Conservation (phyloP, 2,888 invertebrate genomes). For the Hyalella azteca region DNA sequence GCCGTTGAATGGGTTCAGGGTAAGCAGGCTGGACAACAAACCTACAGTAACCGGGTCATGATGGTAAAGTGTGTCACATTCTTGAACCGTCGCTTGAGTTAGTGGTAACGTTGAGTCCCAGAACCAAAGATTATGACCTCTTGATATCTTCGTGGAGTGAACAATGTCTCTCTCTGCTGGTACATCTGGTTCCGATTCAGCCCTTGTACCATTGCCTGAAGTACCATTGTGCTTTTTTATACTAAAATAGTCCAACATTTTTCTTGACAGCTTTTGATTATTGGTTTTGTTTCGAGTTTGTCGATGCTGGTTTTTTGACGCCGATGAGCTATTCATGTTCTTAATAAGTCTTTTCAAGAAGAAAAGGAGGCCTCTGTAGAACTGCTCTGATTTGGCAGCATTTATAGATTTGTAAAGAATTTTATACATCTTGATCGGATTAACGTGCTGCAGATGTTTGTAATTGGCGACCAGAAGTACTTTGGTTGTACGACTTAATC, state of each 20-base stretch:
- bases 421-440: too few species aligned
- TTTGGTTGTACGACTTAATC: neutral
- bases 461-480: neutral
- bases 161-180: too few species aligned
- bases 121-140: neutral
- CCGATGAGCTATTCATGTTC: too few species aligned
- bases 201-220: too few species aligned
- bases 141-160: too few species aligned
- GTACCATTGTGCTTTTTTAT: too few species aligned
- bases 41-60: neutral
- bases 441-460: neutral
- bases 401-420: neutral
- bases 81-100: neutral
- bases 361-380: neutral
- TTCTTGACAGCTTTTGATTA: too few species aligned
- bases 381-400: neutral
- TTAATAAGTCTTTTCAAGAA: slow-evolving; percentile 1
- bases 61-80: neutral
- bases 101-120: slow-evolving; percentile 1
- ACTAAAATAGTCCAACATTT: too few species aligned
- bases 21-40: neutral
- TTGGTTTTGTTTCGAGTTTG: too few species aligned
- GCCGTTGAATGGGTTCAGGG: neutral
- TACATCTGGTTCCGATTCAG: too few species aligned
- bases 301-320: too few species aligned